Percentiles rank a stretch among this genome's conserved stretches.
Conservation (phyloP, 2,797 vertebrate genomes). For the Syngnathus rostellatus region DNA sequence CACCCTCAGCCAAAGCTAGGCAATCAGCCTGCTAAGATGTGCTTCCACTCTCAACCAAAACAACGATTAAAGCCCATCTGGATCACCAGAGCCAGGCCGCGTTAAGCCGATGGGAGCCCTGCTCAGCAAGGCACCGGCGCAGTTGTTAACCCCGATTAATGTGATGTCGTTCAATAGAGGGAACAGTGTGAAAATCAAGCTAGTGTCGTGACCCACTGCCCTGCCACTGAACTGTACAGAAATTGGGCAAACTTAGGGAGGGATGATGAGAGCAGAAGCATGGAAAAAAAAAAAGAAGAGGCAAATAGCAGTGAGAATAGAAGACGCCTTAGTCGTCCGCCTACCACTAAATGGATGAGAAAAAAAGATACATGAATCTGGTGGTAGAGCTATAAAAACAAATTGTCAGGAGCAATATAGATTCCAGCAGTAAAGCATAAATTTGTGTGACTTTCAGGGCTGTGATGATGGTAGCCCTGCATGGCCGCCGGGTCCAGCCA, state of each 20-base stretch:
- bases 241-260: conserved; percentile 51
- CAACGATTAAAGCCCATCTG: conserved; percentile 69
- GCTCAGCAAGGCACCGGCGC: conserved; percentile 56
- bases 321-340: conserved; percentile 10
- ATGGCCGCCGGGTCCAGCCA: conserved; percentile 9
- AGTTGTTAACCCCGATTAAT: conserved; percentile 79
- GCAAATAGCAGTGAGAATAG: conserved; percentile 9
- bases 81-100: conserved; percentile 45
- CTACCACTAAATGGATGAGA: conserved; percentile 2
- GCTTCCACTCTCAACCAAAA: conserved; percentile 9
- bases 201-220: conserved; percentile 69
- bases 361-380: background rate
- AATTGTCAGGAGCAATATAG: conserved; percentile 14
- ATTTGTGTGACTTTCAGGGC: conserved; percentile 22
- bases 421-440: conserved; percentile 15
- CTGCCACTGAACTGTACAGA: conserved; percentile 63
- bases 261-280: conserved; percentile 29
- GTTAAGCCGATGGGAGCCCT: conserved; percentile 63
- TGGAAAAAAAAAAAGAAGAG: conserved; percentile 13
- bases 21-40: background rate
- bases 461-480: conserved; percentile 7
- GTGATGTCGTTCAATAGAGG: conserved; percentile 61
- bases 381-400: conserved; percentile 19
- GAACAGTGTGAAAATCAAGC: conserved; percentile 75
- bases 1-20: background rate